Evolutionary conservation across 1,140 invertebrate genomes (phyloP), one percentile per base, ranked within the genome.

Genomic region (Trachymyrmex cornetzi): DNA sequence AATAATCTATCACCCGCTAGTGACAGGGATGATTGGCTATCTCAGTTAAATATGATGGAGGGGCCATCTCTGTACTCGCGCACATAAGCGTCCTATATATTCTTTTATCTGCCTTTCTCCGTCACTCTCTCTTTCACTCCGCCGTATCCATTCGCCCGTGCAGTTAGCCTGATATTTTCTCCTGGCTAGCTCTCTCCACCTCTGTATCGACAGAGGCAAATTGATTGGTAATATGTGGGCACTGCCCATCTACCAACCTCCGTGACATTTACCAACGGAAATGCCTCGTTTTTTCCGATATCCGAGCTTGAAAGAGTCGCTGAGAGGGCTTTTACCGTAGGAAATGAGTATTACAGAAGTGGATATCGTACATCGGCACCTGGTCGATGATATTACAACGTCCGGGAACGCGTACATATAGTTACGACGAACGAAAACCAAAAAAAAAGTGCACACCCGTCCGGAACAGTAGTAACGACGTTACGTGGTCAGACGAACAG

Each of bases 201-300:
- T 87, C 69, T 81, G 85, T 91, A 89, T 91, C 90, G 90, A 91
- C 90, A 91, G 90, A 91, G 88, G 85, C 85, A 91, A 91, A 91
- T 91, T 91, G 90, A 91, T 91, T 89, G 90, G 90, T 91, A 91
- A 91, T 91, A 91, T 89, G 90, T 89, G 90, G 85, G 81, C 87
- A 86, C 77, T 67, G 81, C 85, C 72, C 80, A 89, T 87, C 90
- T 69, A 77, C 90, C 87, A 81, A 84, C 86, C 87, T 85, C 63
- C 85, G 88, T 89, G 90, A 91, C 90, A 91, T 91, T 91, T 91
- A 91, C 89, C 90, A 89, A 89, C 90, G 90, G 89, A 91, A 89
- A 91, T 91, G 88, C 85, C 90, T 74, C 87, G 85, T 89, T 90
- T 90, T 86, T 90, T 90, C 89, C 89, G 86, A 90, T 90, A 90